Base-by-base conservation (phyloP, 2,113 vertebrate species). In the Burhinus oedicnemus region DNA sequence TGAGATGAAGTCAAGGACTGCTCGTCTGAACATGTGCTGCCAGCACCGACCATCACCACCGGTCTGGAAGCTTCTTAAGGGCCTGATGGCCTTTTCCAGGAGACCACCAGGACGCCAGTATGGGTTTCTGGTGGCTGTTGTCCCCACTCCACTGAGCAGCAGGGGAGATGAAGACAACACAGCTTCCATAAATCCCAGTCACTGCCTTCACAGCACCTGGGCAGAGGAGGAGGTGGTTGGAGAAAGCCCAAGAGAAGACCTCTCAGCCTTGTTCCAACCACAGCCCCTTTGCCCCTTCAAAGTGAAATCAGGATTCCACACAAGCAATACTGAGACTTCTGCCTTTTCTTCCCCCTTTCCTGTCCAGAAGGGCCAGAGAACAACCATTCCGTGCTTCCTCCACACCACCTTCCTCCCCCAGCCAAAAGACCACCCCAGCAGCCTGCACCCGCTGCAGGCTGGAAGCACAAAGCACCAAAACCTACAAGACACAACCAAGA, bases 1-100 rank as follows among this genome's bases (percentile, higher is more conserved):
- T 1, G 64, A 49, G 11, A 8, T 6, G 2, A 71, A 12, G 14
- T 1, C 10, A 25, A 49, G 49, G 62, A 44, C 47, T 26, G 17
- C 27, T 54, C 0, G 0, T 21, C 27, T 65, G 47, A 25, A 58
- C 2, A n/a, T n/a, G 1, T 3, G 29, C 32, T 15, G 44, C 44
- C 42, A 68, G 54, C 75, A 64, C 2, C 11, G 10, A 45, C 6
- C 12, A 18, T 9, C 30, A 22, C 32, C 32, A 42, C 9, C 1
- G 5, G 2, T 5, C 51, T 51, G 64, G 36, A 61, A 55, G 34
- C 27, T 60, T 44, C 27, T 10, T 10, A 71, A 65, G 20, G 45
- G 55, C 29, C 58, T 58, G 3, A 20, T 9, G 44, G 18, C 10
- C 17, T 79, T 15, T 42, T 65, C 42, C n/a, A 38, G 15, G 40